Evolutionary conservation across 2,888 invertebrate genomes (phyloP).

Genomic region (Rhamphomyia laevipes): DNA sequence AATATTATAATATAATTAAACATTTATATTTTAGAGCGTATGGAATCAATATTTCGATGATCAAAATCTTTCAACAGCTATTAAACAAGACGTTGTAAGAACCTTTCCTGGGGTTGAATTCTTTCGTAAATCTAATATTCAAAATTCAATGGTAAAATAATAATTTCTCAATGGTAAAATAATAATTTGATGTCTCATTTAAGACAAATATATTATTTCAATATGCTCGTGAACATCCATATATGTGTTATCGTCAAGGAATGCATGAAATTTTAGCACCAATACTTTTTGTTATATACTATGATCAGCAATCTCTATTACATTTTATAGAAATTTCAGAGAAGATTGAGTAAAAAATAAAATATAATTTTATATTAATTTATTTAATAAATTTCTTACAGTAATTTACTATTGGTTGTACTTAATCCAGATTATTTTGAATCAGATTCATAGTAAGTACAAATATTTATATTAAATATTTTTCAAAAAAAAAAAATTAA

Average conservation of each 20-base stretch:
- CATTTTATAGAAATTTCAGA: constrained; percentile 45
- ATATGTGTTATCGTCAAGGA: constrained; percentile 68
- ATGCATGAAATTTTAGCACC: constrained; percentile 84
- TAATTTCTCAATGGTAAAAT: background rate
- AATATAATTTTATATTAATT: background rate
- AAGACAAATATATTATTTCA: constrained; percentile 47
- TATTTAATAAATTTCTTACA: constrained; percentile 33
- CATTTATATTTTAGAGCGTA: background rate
- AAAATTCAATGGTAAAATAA: constrained; percentile 52
- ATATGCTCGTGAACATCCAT: constrained; percentile 53
- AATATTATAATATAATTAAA: background rate
- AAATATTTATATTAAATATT: background rate
- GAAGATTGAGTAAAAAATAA: constrained; percentile 28
- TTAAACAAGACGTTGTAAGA: constrained; percentile 68
- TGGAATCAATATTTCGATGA: constrained; percentile 81
- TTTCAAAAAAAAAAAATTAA: too few relatives aligned
- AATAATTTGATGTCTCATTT: background rate
- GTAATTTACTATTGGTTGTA: constrained; percentile 50
- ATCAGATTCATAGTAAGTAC: constrained; percentile 66
- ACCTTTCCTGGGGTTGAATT: constrained; percentile 75
- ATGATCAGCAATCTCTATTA: constrained; percentile 57
- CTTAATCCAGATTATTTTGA: constrained; percentile 58
- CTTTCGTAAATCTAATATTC: constrained; percentile 56
- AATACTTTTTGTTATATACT: constrained; percentile 60
- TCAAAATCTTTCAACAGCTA: constrained; percentile 59